phyloP scores from a whole-genome alignment of 1,140 invertebrate genomes.

The Elysia chlorotica region DNA sequence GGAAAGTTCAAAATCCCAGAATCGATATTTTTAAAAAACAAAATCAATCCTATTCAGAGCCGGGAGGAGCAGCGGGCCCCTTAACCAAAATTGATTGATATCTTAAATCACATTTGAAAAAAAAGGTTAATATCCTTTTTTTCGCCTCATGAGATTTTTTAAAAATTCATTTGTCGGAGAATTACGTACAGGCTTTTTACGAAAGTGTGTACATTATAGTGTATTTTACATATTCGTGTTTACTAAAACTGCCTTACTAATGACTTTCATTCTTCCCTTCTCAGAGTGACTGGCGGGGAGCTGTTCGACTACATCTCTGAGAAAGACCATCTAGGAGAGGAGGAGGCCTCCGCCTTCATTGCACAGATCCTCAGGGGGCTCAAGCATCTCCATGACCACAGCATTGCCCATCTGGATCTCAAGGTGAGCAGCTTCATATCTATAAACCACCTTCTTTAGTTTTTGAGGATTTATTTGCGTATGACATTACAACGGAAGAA shows the following conservation, averaged over 20 bases:
- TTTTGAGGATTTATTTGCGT: too few species aligned
- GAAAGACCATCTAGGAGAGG: conserved; percentile 65
- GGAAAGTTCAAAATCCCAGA: too few species aligned
- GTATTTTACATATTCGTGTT: too few species aligned
- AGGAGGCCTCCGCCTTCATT: conserved; percentile 66
- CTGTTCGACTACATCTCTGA: conserved; percentile 68
- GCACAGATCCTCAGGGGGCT: conserved; percentile 67
- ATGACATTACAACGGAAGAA: too few species aligned
- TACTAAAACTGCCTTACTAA: too few species aligned
- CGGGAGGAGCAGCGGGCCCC: too few species aligned
- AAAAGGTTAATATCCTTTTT: not conserved
- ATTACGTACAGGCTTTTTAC: not conserved
- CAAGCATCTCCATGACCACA: conserved; percentile 65
- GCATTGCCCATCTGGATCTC: conserved; percentile 67
- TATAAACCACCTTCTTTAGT: too few species aligned
- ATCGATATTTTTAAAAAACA: too few species aligned
- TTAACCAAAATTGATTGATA: not conserved
- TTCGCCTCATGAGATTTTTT: not conserved
- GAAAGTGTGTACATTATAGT: too few species aligned
- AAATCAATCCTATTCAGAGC: too few species aligned
- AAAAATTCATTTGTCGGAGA: not conserved
- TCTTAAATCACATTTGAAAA: not conserved
- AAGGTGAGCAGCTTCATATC: too few species aligned
- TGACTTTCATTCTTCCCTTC: conserved; percentile 25
- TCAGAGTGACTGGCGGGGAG: conserved; percentile 67